Conservation (phyloP, 2,113 vertebrate genomes). For the Sander vitreus region DNA sequence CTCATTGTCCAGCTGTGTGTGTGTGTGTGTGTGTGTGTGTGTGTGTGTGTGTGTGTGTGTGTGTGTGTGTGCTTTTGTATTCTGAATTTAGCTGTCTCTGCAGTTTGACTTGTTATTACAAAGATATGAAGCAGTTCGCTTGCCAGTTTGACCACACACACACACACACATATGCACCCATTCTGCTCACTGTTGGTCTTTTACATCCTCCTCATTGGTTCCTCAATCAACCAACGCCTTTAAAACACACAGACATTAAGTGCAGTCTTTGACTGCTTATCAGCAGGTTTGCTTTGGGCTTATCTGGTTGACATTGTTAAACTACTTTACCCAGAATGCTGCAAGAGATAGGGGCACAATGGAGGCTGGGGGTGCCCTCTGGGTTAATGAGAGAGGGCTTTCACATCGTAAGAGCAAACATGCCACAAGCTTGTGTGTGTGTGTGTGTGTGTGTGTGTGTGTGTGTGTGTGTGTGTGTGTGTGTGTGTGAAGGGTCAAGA, state of each 20-base stretch:
- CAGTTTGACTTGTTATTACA: constrained; percentile 72
- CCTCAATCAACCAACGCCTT: constrained; percentile 78
- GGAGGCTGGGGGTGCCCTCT: constrained; percentile 69
- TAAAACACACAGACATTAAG: constrained; percentile 81
- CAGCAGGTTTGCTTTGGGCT: constrained; percentile 80
- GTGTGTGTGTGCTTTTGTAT: constrained; percentile 69
- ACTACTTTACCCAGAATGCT: constrained; percentile 85
- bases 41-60: background rate
- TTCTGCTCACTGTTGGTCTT: constrained; percentile 64
- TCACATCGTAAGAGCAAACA: constrained; percentile 76
- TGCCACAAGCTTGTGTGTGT: constrained; percentile 26
- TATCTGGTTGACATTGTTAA: constrained; percentile 84
- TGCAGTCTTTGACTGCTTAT: constrained; percentile 82
- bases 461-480: constrained; percentile 6
- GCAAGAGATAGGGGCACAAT: constrained; percentile 80
- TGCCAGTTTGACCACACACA: constrained; percentile 39
- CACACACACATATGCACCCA: constrained; percentile 23
- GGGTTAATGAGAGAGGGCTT: constrained; percentile 82
- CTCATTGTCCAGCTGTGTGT: constrained; percentile 48
- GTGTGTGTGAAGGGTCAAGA: constrained; percentile 60
- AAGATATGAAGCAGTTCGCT: constrained; percentile 67
- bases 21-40: too few species aligned
- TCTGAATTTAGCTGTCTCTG: constrained; percentile 54
- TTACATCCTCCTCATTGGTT: constrained; percentile 68
- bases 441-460: constrained; percentile 23